A percentile compares a stretch with the other conserved stretches of the same genome.
These are phyloP conservation scores for Physocephala rufipes DNA, from an alignment of 2,888 invertebrate species.

Conservation along the genomic window DNA sequence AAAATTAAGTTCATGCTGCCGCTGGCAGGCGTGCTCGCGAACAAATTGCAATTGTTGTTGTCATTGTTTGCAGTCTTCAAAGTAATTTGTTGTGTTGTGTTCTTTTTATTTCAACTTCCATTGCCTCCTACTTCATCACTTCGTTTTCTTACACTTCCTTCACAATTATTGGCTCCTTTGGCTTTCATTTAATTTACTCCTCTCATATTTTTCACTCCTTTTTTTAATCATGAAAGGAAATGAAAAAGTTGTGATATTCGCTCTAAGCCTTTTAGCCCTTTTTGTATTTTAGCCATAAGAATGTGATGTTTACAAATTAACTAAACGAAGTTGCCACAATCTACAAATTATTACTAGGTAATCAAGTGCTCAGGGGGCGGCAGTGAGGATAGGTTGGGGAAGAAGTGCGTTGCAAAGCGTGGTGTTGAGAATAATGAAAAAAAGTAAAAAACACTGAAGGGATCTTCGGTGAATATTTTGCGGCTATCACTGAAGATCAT, in stretches of 20 bases:
- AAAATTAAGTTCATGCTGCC: conserved; percentile 27
- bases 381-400: neutral
- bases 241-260: conserved; percentile 10
- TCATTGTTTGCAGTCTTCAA: conserved; percentile 58
- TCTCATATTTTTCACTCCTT: neutral
- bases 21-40: conserved; percentile 56
- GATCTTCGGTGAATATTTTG: too few species aligned
- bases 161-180: too few species aligned
- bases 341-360: neutral
- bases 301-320: conserved; percentile 35
- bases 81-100: conserved; percentile 47
- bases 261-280: neutral
- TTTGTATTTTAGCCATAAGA: conserved; percentile 16
- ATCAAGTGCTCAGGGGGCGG: neutral
- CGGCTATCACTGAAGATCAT: too few species aligned
- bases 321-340: conserved; percentile 16
- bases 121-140: neutral
- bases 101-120: conserved; percentile 12
- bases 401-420: too few species aligned
- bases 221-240: neutral
- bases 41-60: conserved; percentile 67
- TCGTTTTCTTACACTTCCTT: conserved; percentile 14
- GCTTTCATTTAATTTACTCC: conserved; percentile 10
- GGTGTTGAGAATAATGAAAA: neutral
- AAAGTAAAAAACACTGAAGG: too few species aligned